A percentile compares a stretch with the other conserved stretches of the same genome.
These are phyloP conservation scores for Solenopsis fugax DNA, from an alignment of 1,140 invertebrate genomes.

Conservation along the genomic window DNA sequence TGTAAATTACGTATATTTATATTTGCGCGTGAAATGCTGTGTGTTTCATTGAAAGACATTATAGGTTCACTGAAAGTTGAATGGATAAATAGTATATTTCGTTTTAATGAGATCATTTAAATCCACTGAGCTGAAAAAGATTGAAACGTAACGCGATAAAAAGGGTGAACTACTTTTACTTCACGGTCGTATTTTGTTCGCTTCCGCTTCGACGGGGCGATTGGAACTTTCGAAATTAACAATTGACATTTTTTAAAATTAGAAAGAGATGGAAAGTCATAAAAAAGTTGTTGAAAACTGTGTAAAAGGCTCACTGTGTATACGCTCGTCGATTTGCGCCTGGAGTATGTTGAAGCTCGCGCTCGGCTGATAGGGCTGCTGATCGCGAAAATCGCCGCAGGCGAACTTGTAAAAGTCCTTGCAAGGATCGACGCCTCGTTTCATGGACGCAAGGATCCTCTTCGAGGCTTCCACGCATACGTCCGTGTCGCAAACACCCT, in stretches of 20 bases:
- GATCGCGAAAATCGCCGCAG: conserved; percentile 88
- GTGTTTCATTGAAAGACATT: background rate
- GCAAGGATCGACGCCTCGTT: conserved; percentile 87
- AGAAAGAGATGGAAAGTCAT: background rate
- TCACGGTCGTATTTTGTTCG: background rate
- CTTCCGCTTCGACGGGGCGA: background rate
- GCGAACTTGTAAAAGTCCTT: conserved; percentile 91
- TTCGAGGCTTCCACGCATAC: conserved; percentile 84
- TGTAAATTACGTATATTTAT: background rate
- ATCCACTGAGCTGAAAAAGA: background rate
- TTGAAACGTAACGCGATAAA: background rate
- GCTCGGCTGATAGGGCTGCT: conserved; percentile 78
- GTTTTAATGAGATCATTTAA: conserved; percentile 1
- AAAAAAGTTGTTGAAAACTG: background rate
- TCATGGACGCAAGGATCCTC: conserved; percentile 83
- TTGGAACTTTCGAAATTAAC: background rate
- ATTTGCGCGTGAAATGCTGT: background rate
- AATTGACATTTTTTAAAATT: background rate
- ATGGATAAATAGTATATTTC: background rate
- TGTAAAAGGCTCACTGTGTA: conserved; percentile 81
- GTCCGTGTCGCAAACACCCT: conserved; percentile 81
- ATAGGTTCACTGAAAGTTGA: background rate
- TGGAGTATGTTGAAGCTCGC: conserved; percentile 84
- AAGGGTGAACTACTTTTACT: background rate
- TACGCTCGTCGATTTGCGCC: conserved; percentile 81